Evolutionary conservation across 2,113 vertebrate species (phyloP).

Genomic region (Peromyscus californicus): DNA sequence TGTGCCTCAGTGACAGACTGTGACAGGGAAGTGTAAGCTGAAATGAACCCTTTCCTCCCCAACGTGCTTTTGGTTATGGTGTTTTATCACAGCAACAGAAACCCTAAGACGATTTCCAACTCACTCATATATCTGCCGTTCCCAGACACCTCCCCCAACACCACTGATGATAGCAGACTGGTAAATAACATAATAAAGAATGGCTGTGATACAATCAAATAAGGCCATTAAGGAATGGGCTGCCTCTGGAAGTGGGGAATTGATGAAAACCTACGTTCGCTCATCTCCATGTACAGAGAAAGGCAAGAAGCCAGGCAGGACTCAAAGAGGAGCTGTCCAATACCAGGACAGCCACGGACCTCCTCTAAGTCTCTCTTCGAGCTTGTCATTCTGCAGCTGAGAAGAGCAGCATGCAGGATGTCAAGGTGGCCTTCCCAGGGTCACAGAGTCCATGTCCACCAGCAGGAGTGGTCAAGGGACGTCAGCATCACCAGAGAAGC

Average conservation of each 20-base stretch:
- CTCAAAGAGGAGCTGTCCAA: too few relatives aligned
- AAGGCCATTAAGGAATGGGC: not conserved
- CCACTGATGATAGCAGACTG: not conserved
- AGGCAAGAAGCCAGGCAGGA: not conserved
- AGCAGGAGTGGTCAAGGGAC: not conserved
- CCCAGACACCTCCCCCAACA: not conserved
- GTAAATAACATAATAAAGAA: not conserved
- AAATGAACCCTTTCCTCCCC: not conserved
- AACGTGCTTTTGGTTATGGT: not conserved
- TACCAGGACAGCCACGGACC: not conserved
- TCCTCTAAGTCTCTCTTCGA: not conserved
- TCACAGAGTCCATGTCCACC: not conserved
- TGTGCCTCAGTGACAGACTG: not conserved
- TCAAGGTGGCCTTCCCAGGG: not conserved
- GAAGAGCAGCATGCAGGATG: not conserved
- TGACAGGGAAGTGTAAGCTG: not conserved
- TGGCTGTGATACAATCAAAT: not conserved
- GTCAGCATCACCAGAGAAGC: not conserved
- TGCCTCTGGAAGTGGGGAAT: not conserved
- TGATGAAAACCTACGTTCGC: not conserved
- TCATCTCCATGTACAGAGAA: not conserved
- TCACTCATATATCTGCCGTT: fast-evolving
- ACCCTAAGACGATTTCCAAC: not conserved
- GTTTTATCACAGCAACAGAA: not conserved
- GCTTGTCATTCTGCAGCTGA: not conserved